These are phyloP conservation scores for Lordiphosa mommai DNA, from an alignment of 1,140 invertebrate species.

Conservation along the genomic window DNA sequence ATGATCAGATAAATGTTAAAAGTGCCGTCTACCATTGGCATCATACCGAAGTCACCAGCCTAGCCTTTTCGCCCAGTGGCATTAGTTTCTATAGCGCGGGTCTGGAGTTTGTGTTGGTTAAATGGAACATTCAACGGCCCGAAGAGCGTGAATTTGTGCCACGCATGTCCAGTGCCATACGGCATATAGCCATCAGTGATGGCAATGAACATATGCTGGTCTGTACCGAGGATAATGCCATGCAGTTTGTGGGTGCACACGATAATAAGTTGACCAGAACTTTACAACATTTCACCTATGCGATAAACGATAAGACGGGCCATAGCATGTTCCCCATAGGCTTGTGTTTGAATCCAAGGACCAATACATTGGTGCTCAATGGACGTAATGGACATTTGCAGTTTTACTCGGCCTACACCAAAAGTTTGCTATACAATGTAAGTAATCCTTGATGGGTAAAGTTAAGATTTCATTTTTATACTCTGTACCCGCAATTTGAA, in stretches of 20 bases:
- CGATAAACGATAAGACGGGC: slow-evolving; percentile 79
- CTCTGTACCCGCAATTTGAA: too few relatives aligned
- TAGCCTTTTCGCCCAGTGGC: slow-evolving; percentile 86
- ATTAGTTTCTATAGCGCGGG: slow-evolving; percentile 87
- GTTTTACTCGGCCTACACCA: slow-evolving; percentile 86
- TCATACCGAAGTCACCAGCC: slow-evolving; percentile 85
- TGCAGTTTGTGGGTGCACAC: slow-evolving; percentile 84
- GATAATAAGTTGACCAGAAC: slow-evolving; percentile 82
- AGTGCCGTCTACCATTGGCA: slow-evolving; percentile 88
- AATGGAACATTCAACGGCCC: slow-evolving; percentile 83
- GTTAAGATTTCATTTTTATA: background rate
- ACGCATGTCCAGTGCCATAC: slow-evolving; percentile 86
- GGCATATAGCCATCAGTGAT: slow-evolving; percentile 84
- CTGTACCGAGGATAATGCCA: slow-evolving; percentile 88
- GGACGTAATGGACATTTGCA: slow-evolving; percentile 89
- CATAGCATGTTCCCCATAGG: slow-evolving; percentile 82
- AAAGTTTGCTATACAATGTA: slow-evolving; percentile 88
- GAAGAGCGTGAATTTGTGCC: slow-evolving; percentile 85
- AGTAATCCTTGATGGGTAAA: too few relatives aligned
- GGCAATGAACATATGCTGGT: slow-evolving; percentile 85
- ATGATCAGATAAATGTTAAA: background rate
- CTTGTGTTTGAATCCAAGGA: slow-evolving; percentile 84
- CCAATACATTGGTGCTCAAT: slow-evolving; percentile 86
- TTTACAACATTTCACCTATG: slow-evolving; percentile 86
- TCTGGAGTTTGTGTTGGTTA: slow-evolving; percentile 89